Evolutionary conservation across 2,888 invertebrate species (phyloP).

Genomic region (Eilema caniola): DNA sequence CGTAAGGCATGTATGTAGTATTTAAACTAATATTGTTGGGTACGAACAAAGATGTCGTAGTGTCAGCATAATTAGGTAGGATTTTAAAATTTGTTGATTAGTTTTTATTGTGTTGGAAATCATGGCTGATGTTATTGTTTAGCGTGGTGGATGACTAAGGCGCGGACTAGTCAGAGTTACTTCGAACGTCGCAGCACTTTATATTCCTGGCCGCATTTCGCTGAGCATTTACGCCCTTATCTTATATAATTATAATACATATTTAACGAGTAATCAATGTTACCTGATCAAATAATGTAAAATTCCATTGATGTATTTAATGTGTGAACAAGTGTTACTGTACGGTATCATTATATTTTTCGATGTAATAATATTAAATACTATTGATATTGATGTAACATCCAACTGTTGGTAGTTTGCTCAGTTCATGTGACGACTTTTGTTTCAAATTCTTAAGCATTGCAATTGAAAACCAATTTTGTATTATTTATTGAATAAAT

Average conservation of each 20-base stretch:
- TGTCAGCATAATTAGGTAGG: conserved; percentile 51
- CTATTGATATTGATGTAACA: conserved; percentile 61
- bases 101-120: conserved; percentile 68
- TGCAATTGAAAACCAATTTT: conserved; percentile 81
- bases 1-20: conserved; percentile 32
- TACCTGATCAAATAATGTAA: conserved; percentile 56
- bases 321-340: conserved; percentile 67
- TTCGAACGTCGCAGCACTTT: conserved; percentile 59
- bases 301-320: conserved; percentile 76
- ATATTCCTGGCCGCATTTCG: conserved; percentile 67
- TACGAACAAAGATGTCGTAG: conserved; percentile 45
- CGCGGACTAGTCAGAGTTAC: conserved; percentile 63
- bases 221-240: conserved; percentile 68
- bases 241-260: conserved; percentile 37
- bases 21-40: conserved; percentile 32
- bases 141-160: conserved; percentile 40
- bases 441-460: conserved; percentile 76
- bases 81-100: conserved; percentile 72
- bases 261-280: conserved; percentile 51
- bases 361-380: conserved; percentile 70
- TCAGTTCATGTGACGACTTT: conserved; percentile 75
- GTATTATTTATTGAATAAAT: conserved; percentile 87
- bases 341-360: conserved; percentile 76
- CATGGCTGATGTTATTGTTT: conserved; percentile 50
- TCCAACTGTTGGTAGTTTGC: conserved; percentile 74